phyloP scores from a whole-genome alignment of 2,888 invertebrate genomes.

The Platynereis dumerilii region DNA sequence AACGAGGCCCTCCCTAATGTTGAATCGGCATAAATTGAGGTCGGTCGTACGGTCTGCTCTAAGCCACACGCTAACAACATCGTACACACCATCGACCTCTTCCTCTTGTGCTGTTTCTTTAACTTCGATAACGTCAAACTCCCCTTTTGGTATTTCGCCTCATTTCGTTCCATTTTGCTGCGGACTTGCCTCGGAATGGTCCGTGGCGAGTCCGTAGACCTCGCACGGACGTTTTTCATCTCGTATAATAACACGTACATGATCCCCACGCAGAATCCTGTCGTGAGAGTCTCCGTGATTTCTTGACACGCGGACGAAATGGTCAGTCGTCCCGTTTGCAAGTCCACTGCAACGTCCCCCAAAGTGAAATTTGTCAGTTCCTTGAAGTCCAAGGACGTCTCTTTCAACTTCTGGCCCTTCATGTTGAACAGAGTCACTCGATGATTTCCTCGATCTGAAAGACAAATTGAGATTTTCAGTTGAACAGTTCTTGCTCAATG shows the following conservation, averaged over 20 bases:
- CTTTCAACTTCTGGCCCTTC: too few species aligned
- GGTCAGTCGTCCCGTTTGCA: neutral
- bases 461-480: too few species aligned
- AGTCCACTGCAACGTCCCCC: neutral
- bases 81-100: conserved; percentile 8
- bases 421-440: too few species aligned
- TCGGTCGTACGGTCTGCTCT: neutral
- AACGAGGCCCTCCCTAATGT: too few species aligned
- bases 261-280: neutral
- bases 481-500: too few species aligned
- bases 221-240: neutral
- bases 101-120: conserved; percentile 12
- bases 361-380: neutral
- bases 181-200: neutral
- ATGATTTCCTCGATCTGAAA: too few species aligned
- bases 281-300: neutral
- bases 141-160: conserved; percentile 2
- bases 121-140: conserved; percentile 16
- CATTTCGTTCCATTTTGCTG: neutral
- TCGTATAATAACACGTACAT: neutral
- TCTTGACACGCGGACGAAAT: neutral
- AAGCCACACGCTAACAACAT: conserved; percentile 24
- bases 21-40: too few species aligned
- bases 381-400: neutral
- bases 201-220: too few species aligned